Evolutionary conservation across 2,888 invertebrate species (phyloP).

Genomic region (Thereva unica): DNA sequence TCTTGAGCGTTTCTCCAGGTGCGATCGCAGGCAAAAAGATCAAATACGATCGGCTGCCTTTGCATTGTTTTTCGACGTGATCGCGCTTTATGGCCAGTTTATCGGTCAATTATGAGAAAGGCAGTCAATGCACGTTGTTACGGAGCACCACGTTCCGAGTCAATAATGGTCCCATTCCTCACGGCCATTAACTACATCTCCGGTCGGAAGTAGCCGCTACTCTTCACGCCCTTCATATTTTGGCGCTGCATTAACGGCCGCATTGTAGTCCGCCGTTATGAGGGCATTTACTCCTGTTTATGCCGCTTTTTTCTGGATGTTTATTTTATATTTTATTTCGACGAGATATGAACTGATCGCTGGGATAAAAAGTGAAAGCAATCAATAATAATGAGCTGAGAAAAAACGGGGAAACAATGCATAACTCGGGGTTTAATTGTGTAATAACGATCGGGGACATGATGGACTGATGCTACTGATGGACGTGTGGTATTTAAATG

Average conservation of each 20-base stretch:
- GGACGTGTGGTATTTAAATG: too few relatives aligned
- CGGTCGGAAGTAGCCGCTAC: not conserved
- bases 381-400: too few relatives aligned
- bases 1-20: not conserved
- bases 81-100: slow-evolving; percentile 1
- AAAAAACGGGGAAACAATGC: too few relatives aligned
- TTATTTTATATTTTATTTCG: too few relatives aligned
- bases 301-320: too few relatives aligned
- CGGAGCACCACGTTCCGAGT: not conserved
- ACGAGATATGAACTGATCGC: too few relatives aligned
- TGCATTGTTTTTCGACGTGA: not conserved
- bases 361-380: too few relatives aligned
- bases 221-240: not conserved
- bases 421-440: too few relatives aligned
- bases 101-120: not conserved
- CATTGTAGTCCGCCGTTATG: too few relatives aligned
- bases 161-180: not conserved
- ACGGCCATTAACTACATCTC: slow-evolving; percentile 1
- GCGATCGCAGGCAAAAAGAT: not conserved
- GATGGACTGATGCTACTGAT: too few relatives aligned
- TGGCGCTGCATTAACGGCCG: not conserved
- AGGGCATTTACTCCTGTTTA: too few relatives aligned
- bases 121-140: not conserved
- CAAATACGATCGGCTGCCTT: not conserved
- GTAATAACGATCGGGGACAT: too few relatives aligned